Evolutionary conservation across 2,113 vertebrate species (phyloP), one percentile per base, ranked within the genome.

Genomic region (Nycticebus coucang): DNA sequence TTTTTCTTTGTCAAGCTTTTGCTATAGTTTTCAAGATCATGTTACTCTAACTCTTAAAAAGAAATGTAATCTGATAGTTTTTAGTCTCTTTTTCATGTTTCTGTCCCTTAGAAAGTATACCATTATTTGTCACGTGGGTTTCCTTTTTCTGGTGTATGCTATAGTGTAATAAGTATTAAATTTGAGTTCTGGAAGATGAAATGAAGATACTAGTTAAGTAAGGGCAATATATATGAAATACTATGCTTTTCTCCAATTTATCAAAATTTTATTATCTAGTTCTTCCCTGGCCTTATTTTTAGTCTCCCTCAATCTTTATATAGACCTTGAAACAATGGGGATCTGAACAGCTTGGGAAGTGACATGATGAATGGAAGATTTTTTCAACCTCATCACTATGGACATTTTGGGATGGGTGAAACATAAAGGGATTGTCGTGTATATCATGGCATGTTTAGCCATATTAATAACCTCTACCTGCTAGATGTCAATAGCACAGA

Each of bases 1-100:
- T 98, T 98, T 98, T 98, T 98, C 98, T 99, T 98, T 98, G 98
- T 98, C 98, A 98, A 98, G 97, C 98, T 98, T 98, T 98, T 98
- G 98, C 98, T 98, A 82, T 98, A 98, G 89, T 98, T 98, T 98
- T 97, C 91, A 97, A 98, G 97, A 94, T 98, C 97, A 95, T 98
- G 98, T 98, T 98, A 98, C 97, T 98, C 97, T 97, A 97, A 98
- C 97, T 99, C 98, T 98, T 97, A 94, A 41, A 41, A 98, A 98
- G 87, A 97, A 89, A 98, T 98, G 97, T 98, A 98, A 98, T 98
- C 98, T 97, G 98, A 98, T 98, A 98, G 98, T 98, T 98, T 98
- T 37, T 90, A 92, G 59, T 88, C 59, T 96, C 37, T 89, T 68
- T 35, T 94, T 92, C 18, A 2, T 0, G 89, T n/a, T 72, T 94